Percentiles rank a stretch among this genome's conserved stretches.
Evolutionary conservation across 2,113 vertebrate species (phyloP).

Genomic region (Lutjanus erythropterus): DNA sequence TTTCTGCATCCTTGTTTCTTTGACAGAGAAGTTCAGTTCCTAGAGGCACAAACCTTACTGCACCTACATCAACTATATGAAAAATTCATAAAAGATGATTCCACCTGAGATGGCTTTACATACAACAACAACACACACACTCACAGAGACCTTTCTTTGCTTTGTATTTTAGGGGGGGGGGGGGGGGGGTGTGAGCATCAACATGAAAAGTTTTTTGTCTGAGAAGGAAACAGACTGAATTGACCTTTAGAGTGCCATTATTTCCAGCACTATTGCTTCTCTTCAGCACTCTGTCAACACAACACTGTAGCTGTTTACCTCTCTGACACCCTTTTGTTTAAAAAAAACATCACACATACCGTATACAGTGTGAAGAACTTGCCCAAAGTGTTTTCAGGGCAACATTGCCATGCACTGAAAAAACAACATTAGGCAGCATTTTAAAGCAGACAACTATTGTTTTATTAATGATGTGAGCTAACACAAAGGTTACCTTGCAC

Average conservation of each 20-base stretch:
- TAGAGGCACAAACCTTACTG: neutral
- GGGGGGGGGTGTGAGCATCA: neutral
- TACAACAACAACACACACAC: neutral
- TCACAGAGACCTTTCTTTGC: neutral
- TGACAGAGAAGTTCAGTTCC: conserved; percentile 4
- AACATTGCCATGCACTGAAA: neutral
- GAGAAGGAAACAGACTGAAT: conserved; percentile 6
- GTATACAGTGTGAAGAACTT: neutral
- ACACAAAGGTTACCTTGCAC: neutral
- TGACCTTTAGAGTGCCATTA: conserved; percentile 14
- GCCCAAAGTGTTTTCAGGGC: neutral
- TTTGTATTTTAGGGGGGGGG: neutral
- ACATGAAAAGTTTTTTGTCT: neutral
- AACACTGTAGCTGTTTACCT: neutral
- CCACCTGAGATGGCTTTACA: neutral
- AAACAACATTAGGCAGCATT: neutral
- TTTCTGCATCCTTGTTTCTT: neutral
- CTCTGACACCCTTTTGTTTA: neutral
- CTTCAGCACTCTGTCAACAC: conserved; percentile 4
- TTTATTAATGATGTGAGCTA: neutral
- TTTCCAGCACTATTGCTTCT: neutral
- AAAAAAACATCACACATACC: neutral
- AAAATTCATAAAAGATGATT: conserved; percentile 20
- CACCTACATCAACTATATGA: conserved; percentile 7
- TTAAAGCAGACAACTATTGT: neutral